phyloP scores from a whole-genome alignment of 1,140 invertebrate species.

The Drosophila yakuba region DNA sequence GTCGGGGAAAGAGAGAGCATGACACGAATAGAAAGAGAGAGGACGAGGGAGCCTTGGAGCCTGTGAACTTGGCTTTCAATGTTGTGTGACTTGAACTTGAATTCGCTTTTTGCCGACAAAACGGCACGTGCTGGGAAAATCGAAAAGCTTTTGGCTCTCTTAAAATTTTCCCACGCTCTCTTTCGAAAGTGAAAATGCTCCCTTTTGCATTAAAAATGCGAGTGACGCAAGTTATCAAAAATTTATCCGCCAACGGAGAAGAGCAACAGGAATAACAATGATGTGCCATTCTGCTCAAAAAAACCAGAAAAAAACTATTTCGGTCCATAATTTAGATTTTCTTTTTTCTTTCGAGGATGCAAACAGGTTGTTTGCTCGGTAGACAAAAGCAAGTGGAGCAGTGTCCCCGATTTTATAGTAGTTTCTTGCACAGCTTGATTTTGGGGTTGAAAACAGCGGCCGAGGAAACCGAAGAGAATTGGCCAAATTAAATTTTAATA shows the following conservation, averaged over 20 bases:
- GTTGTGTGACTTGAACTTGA: slow-evolving; percentile 81
- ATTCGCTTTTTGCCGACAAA: slow-evolving; percentile 38
- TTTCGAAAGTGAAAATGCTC: not conserved
- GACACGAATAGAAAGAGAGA: slow-evolving; percentile 26
- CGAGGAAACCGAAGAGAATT: slow-evolving; percentile 45
- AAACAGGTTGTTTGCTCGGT: slow-evolving; percentile 55
- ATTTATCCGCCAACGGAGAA: slow-evolving; percentile 59
- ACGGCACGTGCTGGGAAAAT: slow-evolving; percentile 51
- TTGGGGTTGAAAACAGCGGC: not conserved
- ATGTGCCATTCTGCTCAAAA: not conserved
- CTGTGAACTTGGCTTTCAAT: slow-evolving; percentile 80
- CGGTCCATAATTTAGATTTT: slow-evolving; percentile 14
- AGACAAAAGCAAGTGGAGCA: slow-evolving; percentile 27
- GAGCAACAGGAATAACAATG: slow-evolving; percentile 50
- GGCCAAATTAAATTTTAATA: slow-evolving; percentile 83
- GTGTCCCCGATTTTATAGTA: slow-evolving; percentile 22
- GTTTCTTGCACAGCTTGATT: slow-evolving; percentile 15
- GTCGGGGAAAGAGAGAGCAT: slow-evolving; percentile 14
- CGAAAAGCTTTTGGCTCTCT: slow-evolving; percentile 52
- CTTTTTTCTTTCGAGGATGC: slow-evolving; percentile 13
- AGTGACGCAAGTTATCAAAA: slow-evolving; percentile 80
- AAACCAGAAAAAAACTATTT: slow-evolving; percentile 34
- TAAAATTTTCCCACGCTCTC: slow-evolving; percentile 5
- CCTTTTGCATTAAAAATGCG: slow-evolving; percentile 59
- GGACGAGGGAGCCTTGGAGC: slow-evolving; percentile 39